phyloP scores from a whole-genome alignment of 2,113 vertebrate genomes.

The Athene noctua region DNA sequence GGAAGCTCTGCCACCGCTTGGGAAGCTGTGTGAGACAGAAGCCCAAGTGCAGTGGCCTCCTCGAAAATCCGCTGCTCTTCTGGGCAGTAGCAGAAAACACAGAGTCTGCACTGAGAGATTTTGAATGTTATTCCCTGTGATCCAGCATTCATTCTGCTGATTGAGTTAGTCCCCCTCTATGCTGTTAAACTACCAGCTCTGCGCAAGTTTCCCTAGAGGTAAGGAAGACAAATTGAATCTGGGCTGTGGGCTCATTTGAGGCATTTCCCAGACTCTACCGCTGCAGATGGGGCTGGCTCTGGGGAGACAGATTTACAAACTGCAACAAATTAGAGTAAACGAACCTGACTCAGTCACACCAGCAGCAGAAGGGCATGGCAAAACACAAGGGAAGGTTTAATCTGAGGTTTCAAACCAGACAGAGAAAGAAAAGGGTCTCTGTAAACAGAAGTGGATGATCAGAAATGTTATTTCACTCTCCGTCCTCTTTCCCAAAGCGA shows the following conservation, averaged over 20 bases:
- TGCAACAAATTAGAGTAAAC: conserved; percentile 16
- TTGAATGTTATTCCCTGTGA: neutral
- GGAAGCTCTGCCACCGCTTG: neutral
- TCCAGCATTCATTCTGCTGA: neutral
- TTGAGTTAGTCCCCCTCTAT: neutral
- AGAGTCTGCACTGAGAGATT: neutral
- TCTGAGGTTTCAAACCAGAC: neutral
- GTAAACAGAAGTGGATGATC: neutral
- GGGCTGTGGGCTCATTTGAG: neutral
- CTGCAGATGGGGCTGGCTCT: conserved; percentile 36
- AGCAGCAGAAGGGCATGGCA: neutral
- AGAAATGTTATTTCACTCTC: neutral
- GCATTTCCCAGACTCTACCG: neutral
- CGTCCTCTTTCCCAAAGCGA: neutral
- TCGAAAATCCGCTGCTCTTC: neutral
- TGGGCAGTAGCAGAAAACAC: neutral
- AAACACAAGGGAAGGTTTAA: neutral
- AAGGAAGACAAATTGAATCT: conserved; percentile 6
- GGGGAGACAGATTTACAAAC: conserved; percentile 50
- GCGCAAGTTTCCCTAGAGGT: conserved; percentile 2
- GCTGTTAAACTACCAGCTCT: neutral
- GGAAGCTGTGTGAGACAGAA: neutral
- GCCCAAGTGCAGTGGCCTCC: neutral
- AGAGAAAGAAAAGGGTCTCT: neutral
- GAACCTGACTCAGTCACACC: neutral